A percentile compares a stretch with the other conserved stretches of the same genome.
Evolutionary conservation across 2,888 invertebrate species (phyloP).

Genomic region (Leptura quadrifasciata): DNA sequence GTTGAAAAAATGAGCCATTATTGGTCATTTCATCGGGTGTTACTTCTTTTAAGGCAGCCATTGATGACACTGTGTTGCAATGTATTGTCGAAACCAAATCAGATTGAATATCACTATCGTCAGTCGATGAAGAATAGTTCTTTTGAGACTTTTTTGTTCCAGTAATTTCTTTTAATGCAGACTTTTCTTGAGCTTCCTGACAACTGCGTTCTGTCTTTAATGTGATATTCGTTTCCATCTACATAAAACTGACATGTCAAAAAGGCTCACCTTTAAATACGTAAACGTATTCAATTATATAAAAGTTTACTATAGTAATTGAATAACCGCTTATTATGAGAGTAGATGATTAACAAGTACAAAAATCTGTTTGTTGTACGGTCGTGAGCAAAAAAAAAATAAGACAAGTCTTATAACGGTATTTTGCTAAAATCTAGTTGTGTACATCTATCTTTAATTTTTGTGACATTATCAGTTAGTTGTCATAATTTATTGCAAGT

Average conservation of each 20-base stretch:
- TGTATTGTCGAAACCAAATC: conserved; percentile 81
- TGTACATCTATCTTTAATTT: no score
- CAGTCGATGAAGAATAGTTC: conserved; percentile 41
- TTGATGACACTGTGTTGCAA: conserved; percentile 82
- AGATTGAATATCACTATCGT: conserved; percentile 78
- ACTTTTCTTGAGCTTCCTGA: not conserved
- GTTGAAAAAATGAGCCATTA: conserved; percentile 81
- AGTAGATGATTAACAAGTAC: no score
- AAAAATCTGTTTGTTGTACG: no score
- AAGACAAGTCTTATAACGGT: no score
- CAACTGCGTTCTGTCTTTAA: conserved; percentile 9
- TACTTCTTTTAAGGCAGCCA: conserved; percentile 82
- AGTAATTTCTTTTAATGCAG: not conserved
- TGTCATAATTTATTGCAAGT: no score
- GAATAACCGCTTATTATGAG: no score
- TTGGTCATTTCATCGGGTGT: conserved; percentile 67
- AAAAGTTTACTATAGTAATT: no score
- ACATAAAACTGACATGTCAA: not conserved
- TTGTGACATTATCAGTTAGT: no score
- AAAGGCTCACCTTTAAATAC: not conserved
- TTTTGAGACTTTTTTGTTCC: conserved; percentile 1
- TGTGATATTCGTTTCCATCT: conserved; percentile 57
- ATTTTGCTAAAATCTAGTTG: no score
- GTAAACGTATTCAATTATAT: not conserved
- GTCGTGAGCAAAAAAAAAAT: no score